Evolutionary conservation across 2,797 vertebrate species (phyloP), one percentile per base, ranked within the genome.

Genomic region (Dallia pectoralis): DNA sequence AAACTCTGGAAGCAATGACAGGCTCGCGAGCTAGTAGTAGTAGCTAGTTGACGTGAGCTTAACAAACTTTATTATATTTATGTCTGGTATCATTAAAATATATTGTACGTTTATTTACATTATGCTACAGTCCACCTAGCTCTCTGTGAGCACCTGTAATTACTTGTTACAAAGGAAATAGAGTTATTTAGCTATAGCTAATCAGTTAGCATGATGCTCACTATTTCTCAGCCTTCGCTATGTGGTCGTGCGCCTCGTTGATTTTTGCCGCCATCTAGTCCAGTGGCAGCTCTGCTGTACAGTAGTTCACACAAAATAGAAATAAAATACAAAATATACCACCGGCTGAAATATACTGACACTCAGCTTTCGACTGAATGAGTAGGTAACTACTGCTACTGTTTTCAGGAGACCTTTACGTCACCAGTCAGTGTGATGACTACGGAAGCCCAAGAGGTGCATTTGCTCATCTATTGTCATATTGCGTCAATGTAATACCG

Each of bases 221-320:
- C 95, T 94, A 93, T 89, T 95, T 96, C 79, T 96, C 95, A 2
- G 95, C 95, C 53, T 95, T 94, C 0, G 93, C 93, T 66, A 96
- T 87, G 71, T 95, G 95, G 69, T 96, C 95, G 18, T 95, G 85
- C 0, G 91, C 95, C 65, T 95, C 95, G 75, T 95, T 95, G 71
- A 96, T 96, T 86, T 95, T 96, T 86, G 94, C 94, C 73, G 94
- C 94, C 95, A 96, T 95, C 22, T 53, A 78, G 59, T 18, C 53
- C 53, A 59, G 22, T 63, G 61, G 61, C 29, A 32, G 25, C 61
- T 64, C 27, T 32, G 15, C 18, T 64, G 22, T 64, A 44, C 12
- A 44, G 15, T 64, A 30, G 62, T 32, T 29, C 30, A 18, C 62
- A 8, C 16, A 19, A 16, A 64, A 33, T 64, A 29, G 18, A 64